Evolutionary conservation across 2,888 invertebrate genomes (phyloP), one percentile per base, ranked within the genome.

Genomic region (Exephanes ischioxanthus): DNA sequence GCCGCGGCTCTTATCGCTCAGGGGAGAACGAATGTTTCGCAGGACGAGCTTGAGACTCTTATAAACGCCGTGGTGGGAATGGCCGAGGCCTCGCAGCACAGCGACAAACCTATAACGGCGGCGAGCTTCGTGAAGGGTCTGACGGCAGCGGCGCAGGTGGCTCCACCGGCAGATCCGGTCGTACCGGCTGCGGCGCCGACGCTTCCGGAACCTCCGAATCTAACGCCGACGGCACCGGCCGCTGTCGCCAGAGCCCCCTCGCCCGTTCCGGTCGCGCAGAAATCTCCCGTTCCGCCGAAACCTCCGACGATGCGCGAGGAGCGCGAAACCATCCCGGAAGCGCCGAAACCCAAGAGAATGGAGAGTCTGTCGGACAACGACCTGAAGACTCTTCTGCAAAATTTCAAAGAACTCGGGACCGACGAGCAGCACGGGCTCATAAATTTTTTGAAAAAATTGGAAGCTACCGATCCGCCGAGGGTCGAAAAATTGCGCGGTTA

Each of bases 401-500:
- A 97, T 91, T 97, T 97, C 89, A 97, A 97, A 92, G 97, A 97
- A 90, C 93, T 98, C 16, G 97, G 97, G 0, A 96, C 96, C 0
- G 97, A 97, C 87, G 98, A 98, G 92, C 98, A 98, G 90, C 97
- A 97, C 91, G 97, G 97, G 89, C 95, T 98, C 4, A 97, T 98
- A 48, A 96, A 96, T 0, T 97, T 97, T 91, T 93, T 98, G 83
- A 97, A 97, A 92, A 97, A 97, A 92, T 92, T 98, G 55, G 98
- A 98, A 92, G 96, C 96, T 0, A 96, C 96, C 3, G 97, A 97
- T 92, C 97, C 97, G 0, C 94, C 95, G 58, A 95, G 97, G n/a
- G 97, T 98, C 0, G 97, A 97, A 90, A 95, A 96, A 87, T 93
- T 98, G 63, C 94, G 97, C 9, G 96, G 97, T 91, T 97, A 96